These are phyloP conservation scores for Eonycteris spelaea DNA, from an alignment of 2,113 vertebrate species.

Conservation along the genomic window DNA sequence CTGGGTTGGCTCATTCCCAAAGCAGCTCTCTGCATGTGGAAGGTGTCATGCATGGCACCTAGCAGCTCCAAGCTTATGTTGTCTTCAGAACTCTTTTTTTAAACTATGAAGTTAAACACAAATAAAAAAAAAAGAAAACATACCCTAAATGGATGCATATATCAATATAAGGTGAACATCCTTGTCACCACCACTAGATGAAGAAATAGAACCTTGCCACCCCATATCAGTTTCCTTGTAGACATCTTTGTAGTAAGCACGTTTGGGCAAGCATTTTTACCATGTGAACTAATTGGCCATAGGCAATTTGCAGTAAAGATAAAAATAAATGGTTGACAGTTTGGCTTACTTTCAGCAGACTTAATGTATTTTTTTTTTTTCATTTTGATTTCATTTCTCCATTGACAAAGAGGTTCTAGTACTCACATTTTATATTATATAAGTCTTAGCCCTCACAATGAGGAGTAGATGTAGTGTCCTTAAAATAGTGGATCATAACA, in stretches of 20 bases:
- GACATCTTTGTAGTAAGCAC: background rate
- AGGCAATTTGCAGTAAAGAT: background rate
- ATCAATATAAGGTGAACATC: background rate
- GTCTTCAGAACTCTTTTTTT: background rate
- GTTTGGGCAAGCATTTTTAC: background rate
- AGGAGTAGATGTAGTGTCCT: background rate
- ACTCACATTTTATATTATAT: background rate
- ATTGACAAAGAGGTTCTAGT: background rate
- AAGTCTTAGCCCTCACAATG: background rate
- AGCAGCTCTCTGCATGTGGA: background rate
- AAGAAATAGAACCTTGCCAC: background rate
- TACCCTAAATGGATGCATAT: background rate
- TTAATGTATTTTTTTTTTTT: no score
- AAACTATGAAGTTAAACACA: background rate
- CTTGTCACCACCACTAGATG: background rate
- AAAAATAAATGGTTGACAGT: background rate
- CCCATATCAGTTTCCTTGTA: background rate
- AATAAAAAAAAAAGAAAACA: background rate
- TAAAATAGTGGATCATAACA: background rate
- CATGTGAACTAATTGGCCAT: background rate
- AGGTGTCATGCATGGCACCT: background rate
- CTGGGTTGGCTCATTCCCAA: background rate
- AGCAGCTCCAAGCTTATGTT: background rate
- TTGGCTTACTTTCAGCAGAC: background rate
- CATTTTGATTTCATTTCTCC: background rate